These are phyloP conservation scores for Drosophila lutescens DNA, from an alignment of 2,888 invertebrate genomes.

Conservation along the genomic window DNA sequence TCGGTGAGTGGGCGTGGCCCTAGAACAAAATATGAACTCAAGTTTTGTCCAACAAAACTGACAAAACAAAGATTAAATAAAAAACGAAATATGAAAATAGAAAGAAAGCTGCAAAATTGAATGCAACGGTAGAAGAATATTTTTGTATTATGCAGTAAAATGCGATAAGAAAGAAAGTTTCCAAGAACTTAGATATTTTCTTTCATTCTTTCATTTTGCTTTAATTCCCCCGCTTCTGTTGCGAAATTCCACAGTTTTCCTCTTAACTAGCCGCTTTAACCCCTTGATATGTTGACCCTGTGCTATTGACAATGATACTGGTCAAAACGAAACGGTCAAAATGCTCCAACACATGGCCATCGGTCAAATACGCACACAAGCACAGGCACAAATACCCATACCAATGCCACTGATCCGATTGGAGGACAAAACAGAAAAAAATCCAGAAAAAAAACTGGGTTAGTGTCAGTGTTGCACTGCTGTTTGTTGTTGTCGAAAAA, in stretches of 20 bases:
- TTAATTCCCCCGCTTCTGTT: slow-evolving; percentile 4
- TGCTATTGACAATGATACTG: slow-evolving; percentile 36
- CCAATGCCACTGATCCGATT: slow-evolving; percentile 24
- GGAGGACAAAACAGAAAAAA: slow-evolving; percentile 24
- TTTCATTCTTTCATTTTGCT: too few relatives aligned
- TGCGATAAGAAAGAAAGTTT: neutral
- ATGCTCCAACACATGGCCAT: slow-evolving; percentile 19
- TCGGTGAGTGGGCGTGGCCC: slow-evolving; percentile 13
- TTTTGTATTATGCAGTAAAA: neutral
- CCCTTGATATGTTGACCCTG: slow-evolving; percentile 14
- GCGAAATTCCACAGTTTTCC: neutral
- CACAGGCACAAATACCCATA: neutral
- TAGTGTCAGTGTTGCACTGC: slow-evolving; percentile 53
- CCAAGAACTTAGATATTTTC: neutral
- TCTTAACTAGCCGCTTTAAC: slow-evolving; percentile 1
- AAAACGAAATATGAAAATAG: neutral
- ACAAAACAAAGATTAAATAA: slow-evolving; percentile 1
- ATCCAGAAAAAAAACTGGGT: slow-evolving; percentile 48
- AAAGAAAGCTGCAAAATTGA: neutral
- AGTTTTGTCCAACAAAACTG: slow-evolving; percentile 4
- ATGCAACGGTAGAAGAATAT: slow-evolving; percentile 1
- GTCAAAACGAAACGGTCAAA: slow-evolving; percentile 27
- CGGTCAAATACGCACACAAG: slow-evolving; percentile 9
- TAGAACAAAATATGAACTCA: slow-evolving; percentile 26
- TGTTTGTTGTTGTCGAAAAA: slow-evolving; percentile 7